phyloP scores from a whole-genome alignment of 92 coral and sea anemone species.

The Porites divaricata region DNA sequence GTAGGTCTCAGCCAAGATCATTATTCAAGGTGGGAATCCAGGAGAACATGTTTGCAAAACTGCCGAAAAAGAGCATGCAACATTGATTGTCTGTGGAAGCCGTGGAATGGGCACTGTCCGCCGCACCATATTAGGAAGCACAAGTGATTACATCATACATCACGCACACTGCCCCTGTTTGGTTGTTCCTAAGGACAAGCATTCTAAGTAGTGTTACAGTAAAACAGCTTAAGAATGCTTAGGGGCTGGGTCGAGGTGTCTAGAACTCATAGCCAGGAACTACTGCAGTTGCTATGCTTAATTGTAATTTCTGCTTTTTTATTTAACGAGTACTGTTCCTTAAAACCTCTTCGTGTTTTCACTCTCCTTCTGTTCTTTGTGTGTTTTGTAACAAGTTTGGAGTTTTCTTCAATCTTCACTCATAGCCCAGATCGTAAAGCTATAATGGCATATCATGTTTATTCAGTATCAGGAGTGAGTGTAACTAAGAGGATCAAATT shows the following conservation, averaged over 20 bases:
- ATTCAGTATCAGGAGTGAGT: slow-evolving; percentile 4
- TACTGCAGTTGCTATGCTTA: not conserved
- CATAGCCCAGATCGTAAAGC: not conserved
- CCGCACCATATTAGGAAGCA: slow-evolving; percentile 74
- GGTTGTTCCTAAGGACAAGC: slow-evolving; percentile 49
- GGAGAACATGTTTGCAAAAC: slow-evolving; percentile 59
- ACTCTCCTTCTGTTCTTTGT: too few relatives aligned
- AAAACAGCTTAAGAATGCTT: not conserved
- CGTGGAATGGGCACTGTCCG: slow-evolving; percentile 73
- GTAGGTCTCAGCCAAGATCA: slow-evolving; percentile 56
- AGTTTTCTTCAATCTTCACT: not conserved
- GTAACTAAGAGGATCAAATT: not conserved
- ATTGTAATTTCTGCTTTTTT: too few relatives aligned
- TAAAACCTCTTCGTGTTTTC: too few relatives aligned
- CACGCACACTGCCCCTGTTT: slow-evolving; percentile 70
- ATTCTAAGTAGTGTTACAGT: not conserved
- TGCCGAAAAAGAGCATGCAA: slow-evolving; percentile 40
- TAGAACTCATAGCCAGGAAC: not conserved
- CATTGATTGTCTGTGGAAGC: slow-evolving; percentile 54
- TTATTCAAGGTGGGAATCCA: slow-evolving; percentile 41
- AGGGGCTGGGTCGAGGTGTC: not conserved
- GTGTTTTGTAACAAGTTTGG: not conserved
- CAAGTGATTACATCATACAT: slow-evolving; percentile 75
- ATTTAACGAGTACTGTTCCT: too few relatives aligned
- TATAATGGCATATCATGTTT: not conserved